A percentile compares a stretch with the other conserved stretches of the same genome.
These are phyloP conservation scores for Anhinga anhinga DNA, from an alignment of 2,113 vertebrate genomes.

Conservation along the genomic window DNA sequence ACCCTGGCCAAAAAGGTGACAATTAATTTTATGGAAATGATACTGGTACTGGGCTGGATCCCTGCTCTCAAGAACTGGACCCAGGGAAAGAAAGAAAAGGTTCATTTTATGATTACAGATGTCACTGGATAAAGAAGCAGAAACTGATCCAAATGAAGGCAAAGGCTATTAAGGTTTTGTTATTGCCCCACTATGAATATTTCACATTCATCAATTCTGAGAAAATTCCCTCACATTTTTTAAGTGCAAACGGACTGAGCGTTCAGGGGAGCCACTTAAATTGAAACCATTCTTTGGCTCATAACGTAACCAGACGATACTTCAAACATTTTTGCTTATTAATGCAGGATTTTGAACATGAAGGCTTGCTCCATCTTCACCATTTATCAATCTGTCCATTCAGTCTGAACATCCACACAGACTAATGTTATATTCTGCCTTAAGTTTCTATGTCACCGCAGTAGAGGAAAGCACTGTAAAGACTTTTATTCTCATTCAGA, in stretches of 20 bases:
- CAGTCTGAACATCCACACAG: neutral
- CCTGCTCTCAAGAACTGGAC: neutral
- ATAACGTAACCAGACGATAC: neutral
- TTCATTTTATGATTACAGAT: neutral
- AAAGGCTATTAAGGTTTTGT: neutral
- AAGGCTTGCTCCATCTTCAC: neutral
- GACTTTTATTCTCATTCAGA: neutral
- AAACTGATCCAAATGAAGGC: neutral
- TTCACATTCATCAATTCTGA: neutral
- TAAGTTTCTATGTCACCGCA: neutral
- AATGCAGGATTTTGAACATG: slow-evolving; percentile 8
- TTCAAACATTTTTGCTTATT: slow-evolving; percentile 29
- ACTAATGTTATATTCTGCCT: neutral
- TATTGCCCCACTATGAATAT: neutral
- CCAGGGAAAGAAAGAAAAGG: neutral
- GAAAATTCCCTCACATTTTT: neutral
- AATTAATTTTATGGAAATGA: neutral
- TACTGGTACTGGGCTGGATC: neutral
- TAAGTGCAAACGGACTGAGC: neutral
- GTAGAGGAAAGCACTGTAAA: neutral
- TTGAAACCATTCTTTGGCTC: neutral
- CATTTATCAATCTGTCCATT: neutral
- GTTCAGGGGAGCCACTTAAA: slow-evolving; percentile 11
- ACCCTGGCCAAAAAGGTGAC: neutral
- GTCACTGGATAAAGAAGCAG: neutral